Percentiles rank a stretch among this genome's conserved stretches.
Conservation (phyloP, 2,888 invertebrate species). For the Hemithea aestivaria region DNA sequence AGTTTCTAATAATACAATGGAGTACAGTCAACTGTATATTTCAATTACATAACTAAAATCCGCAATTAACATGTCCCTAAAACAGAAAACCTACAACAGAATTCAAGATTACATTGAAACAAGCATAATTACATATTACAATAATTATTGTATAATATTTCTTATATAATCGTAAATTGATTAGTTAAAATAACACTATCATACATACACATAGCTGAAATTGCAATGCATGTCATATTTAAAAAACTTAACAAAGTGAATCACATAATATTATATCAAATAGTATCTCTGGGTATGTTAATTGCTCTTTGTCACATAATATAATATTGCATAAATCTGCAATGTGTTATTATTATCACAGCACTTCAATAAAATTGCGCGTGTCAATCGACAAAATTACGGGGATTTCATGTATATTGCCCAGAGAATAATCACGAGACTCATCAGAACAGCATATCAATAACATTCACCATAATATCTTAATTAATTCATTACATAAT, state of each 20-base stretch:
- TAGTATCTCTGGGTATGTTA: conserved; percentile 43
- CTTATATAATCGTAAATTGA: not conserved
- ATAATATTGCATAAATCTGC: conserved; percentile 45
- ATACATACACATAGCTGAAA: not conserved
- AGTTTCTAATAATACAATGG: too few relatives aligned
- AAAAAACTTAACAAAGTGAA: conserved; percentile 43
- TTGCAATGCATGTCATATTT: conserved; percentile 46
- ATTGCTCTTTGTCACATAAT: conserved; percentile 14
- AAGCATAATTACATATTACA: conserved; percentile 37
- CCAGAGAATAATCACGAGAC: conserved; percentile 48
- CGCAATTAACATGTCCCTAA: conserved; percentile 32
- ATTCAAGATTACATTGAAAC: conserved; percentile 50
- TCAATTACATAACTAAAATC: conserved; percentile 30
- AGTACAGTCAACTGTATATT: conserved; percentile 5
- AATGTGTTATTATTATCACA: conserved; percentile 63
- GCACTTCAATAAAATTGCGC: conserved; percentile 65
- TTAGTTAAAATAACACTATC: conserved; percentile 10
- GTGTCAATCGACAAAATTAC: conserved; percentile 51
- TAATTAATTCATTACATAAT: conserved; percentile 24
- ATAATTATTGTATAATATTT: not conserved
- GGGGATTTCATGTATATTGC: conserved; percentile 55
- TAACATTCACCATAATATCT: conserved; percentile 37
- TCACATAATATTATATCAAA: conserved; percentile 36
- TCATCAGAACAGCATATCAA: conserved; percentile 44
- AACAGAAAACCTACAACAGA: conserved; percentile 48